phyloP scores from a whole-genome alignment of 1,140 invertebrate genomes.

The Drosophila equinoxialis region DNA sequence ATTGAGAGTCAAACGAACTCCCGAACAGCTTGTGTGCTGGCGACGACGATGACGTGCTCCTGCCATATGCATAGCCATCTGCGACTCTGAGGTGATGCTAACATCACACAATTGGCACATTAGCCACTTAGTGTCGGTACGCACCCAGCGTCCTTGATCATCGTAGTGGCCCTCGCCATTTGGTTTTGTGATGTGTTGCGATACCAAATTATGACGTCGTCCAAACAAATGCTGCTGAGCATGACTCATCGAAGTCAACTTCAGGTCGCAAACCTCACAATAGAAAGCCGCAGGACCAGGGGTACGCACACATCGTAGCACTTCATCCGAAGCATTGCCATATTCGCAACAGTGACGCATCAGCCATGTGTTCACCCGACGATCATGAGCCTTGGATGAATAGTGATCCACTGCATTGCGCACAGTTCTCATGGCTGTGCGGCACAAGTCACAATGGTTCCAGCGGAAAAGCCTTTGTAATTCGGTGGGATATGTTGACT shows the following conservation, averaged over 20 bases:
- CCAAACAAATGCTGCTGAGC: constrained; percentile 84
- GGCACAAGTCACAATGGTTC: constrained; percentile 59
- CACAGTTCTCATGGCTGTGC: constrained; percentile 48
- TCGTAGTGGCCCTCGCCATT: constrained; percentile 80
- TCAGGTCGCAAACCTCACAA: constrained; percentile 83
- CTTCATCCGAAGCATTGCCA: constrained; percentile 59
- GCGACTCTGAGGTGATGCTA: constrained; percentile 82
- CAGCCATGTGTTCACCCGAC: constrained; percentile 82
- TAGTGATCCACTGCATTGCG: constrained; percentile 83
- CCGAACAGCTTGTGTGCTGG: not conserved
- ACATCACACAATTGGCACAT: constrained; percentile 83
- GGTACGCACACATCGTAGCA: constrained; percentile 33
- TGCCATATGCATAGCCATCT: constrained; percentile 82
- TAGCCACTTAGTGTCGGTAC: constrained; percentile 60
- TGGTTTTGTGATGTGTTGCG: constrained; percentile 48
- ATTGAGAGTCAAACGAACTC: not conserved
- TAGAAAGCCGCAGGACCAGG: constrained; percentile 43
- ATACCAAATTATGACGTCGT: constrained; percentile 80
- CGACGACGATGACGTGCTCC: constrained; percentile 83
- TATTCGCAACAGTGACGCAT: constrained; percentile 54
- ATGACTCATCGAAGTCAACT: constrained; percentile 82
- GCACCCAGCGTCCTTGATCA: constrained; percentile 74
- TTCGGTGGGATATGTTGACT: constrained; percentile 26
- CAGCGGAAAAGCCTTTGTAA: constrained; percentile 54
- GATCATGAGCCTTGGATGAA: constrained; percentile 83